Evolutionary conservation across 1,140 invertebrate genomes (phyloP).

Genomic region (Drosophila baimaii): DNA sequence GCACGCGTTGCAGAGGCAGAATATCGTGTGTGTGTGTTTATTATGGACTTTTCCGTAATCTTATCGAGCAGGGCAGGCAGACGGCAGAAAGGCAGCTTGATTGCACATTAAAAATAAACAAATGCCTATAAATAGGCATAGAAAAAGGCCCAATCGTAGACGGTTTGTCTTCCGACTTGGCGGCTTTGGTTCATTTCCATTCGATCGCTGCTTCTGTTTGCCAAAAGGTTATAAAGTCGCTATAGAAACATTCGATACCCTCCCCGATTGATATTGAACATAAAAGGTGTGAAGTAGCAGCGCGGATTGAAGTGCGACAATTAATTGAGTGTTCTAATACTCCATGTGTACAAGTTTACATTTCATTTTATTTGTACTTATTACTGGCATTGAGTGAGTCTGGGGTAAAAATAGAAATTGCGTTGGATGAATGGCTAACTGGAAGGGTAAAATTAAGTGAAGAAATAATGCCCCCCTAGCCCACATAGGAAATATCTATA

Average conservation of each 20-base stretch:
- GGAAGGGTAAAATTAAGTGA: not conserved
- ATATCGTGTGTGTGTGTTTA: constrained; percentile 34
- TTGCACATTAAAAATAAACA: constrained; percentile 76
- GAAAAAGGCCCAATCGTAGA: constrained; percentile 27
- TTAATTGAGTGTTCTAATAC: constrained; percentile 22
- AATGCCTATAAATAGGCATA: constrained; percentile 63
- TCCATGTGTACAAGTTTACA: constrained; percentile 15
- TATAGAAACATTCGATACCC: constrained; percentile 20
- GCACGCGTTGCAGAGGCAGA: constrained; percentile 8
- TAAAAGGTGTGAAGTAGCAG: constrained; percentile 13
- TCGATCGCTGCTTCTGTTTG: constrained; percentile 12
- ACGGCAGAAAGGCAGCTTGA: constrained; percentile 46
- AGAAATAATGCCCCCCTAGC: not conserved
- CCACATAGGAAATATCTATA: not conserved
- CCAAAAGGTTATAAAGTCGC: constrained; percentile 20
- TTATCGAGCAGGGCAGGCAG: constrained; percentile 53
- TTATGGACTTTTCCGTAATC: constrained; percentile 61
- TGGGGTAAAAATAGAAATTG: constrained; percentile 24
- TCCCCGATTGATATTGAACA: constrained; percentile 34
- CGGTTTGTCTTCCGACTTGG: constrained; percentile 39
- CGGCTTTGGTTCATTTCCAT: constrained; percentile 24
- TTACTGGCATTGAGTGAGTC: constrained; percentile 28
- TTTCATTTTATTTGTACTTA: constrained; percentile 12
- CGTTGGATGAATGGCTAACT: not conserved
- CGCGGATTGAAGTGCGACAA: constrained; percentile 29